Evolutionary conservation across 2,797 vertebrate genomes (phyloP).

Genomic region (Petrocephalus schoutedeni): DNA sequence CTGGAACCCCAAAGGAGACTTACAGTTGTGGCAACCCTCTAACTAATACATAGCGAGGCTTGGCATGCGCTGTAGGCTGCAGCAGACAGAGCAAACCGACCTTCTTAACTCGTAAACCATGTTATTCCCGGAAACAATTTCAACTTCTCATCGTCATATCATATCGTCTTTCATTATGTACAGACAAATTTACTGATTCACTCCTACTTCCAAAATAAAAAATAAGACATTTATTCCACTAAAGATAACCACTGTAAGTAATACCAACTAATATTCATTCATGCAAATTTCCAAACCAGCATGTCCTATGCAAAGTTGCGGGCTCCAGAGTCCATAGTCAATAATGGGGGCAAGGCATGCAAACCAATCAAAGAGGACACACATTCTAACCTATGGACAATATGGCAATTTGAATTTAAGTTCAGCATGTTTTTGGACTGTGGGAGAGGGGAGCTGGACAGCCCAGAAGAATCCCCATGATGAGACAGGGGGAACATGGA

Average conservation of each 20-base stretch:
- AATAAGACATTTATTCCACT: not conserved
- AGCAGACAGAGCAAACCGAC: not conserved
- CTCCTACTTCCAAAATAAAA: not conserved
- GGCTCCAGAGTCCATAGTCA: not conserved
- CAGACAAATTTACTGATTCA: not conserved
- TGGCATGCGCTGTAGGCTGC: not conserved
- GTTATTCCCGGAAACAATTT: not conserved
- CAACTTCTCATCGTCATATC: not conserved
- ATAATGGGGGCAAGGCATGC: not conserved
- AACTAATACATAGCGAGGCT: slow-evolving; percentile 18
- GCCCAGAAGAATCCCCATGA: not conserved
- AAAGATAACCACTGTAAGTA: not conserved
- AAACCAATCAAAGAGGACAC: not conserved
- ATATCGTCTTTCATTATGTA: not conserved
- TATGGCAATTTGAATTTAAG: not conserved
- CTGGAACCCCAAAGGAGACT: slow-evolving; percentile 67
- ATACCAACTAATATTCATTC: not conserved
- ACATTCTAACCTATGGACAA: not conserved
- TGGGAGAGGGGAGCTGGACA: not conserved
- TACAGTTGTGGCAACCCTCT: slow-evolving; percentile 51
- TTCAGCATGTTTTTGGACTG: not conserved
- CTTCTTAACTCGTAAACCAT: not conserved
- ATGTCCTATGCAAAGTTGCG: not conserved
- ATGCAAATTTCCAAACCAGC: not conserved
- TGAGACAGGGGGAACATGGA: not conserved